phyloP scores from a whole-genome alignment of 2,113 vertebrate species.

The Myrmophylax atrothorax region DNA sequence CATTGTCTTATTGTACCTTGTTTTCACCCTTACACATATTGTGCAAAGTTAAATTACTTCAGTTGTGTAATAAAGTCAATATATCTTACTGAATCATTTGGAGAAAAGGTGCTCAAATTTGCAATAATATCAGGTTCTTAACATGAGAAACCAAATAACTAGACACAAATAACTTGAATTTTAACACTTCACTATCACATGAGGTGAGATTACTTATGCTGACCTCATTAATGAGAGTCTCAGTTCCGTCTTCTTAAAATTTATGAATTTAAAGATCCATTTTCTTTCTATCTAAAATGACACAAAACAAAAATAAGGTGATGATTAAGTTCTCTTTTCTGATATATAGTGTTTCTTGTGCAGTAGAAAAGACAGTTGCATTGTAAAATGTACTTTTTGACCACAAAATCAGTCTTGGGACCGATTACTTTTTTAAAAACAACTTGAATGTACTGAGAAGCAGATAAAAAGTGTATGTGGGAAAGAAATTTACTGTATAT shows the following conservation, averaged over 20 bases:
- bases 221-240: not conserved
- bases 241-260: not conserved
- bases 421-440: not conserved
- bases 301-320: not conserved
- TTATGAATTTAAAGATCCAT: not conserved
- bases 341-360: not conserved
- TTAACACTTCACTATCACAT: not conserved
- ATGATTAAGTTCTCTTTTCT: not conserved
- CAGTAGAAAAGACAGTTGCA: not conserved
- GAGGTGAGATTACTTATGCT: not conserved
- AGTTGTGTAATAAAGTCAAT: slow-evolving; percentile 15
- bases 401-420: not conserved
- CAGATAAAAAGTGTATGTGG: not conserved
- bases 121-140: not conserved
- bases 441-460: not conserved
- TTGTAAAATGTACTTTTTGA: not conserved
- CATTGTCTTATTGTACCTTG: not conserved
- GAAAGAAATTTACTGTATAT: not conserved
- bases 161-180: not conserved
- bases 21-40: slow-evolving; percentile 15
- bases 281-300: not conserved
- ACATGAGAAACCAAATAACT: not conserved
- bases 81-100: not conserved
- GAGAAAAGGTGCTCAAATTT: not conserved
- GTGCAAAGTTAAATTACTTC: slow-evolving; percentile 53